phyloP scores from a whole-genome alignment of 2,113 vertebrate species.

The Corythoichthys intestinalis region DNA sequence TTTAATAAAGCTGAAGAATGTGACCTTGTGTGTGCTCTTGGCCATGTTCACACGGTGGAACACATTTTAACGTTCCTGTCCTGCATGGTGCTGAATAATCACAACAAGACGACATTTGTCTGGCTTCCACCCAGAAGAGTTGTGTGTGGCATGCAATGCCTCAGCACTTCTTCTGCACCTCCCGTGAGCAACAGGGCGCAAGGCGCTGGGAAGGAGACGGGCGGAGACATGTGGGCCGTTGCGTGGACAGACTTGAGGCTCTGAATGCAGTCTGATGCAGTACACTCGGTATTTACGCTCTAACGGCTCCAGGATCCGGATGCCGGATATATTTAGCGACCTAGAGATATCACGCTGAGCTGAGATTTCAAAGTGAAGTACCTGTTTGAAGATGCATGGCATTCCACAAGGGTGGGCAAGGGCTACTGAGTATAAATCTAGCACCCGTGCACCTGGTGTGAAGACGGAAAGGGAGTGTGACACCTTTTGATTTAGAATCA shows the following conservation, averaged over 20 bases:
- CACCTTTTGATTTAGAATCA: conserved; percentile 61
- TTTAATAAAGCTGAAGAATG: conserved; percentile 24
- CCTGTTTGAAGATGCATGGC: conserved; percentile 74
- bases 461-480: conserved; percentile 58
- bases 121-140: conserved; percentile 53
- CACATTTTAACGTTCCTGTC: conserved; percentile 35
- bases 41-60: conserved; percentile 38
- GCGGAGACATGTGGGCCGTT: conserved; percentile 60
- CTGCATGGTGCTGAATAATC: conserved; percentile 52
- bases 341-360: conserved; percentile 61
- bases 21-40: conserved; percentile 37
- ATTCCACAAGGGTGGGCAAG: conserved; percentile 67
- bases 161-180: conserved; percentile 61
- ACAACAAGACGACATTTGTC: conserved; percentile 51
- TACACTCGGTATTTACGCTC: conserved; percentile 65
- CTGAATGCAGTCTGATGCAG: conserved; percentile 48
- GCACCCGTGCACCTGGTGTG: conserved; percentile 66
- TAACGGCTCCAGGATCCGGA: conserved; percentile 51
- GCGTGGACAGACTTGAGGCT: conserved; percentile 58
- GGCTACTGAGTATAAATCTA: conserved; percentile 65
- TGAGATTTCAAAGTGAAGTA: conserved; percentile 74
- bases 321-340: conserved; percentile 70
- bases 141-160: conserved; percentile 56
- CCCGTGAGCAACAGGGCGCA: conserved; percentile 16
- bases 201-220: conserved; percentile 33